Percentiles rank a stretch among this genome's conserved stretches.
These are phyloP conservation scores for Hippocampus barbouri DNA, from an alignment of 2,113 vertebrate genomes.

Conservation along the genomic window DNA sequence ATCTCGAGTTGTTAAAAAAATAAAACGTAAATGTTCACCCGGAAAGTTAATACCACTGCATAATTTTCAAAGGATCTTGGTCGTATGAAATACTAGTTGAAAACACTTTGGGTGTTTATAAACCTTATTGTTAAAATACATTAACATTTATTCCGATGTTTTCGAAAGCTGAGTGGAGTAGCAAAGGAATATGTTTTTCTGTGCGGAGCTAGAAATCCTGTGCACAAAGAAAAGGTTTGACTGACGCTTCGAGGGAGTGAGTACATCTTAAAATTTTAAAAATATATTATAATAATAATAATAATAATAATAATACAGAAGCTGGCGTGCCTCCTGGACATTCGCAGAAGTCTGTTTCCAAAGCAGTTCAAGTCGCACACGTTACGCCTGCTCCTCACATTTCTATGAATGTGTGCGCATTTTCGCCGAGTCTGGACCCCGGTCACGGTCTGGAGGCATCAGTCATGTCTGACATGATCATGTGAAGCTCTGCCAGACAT, in stretches of 20 bases:
- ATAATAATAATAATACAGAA: not conserved
- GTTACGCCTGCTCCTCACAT: constrained; percentile 42
- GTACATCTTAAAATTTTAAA: constrained; percentile 4
- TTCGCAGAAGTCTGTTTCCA: constrained; percentile 40
- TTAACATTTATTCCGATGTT: no score
- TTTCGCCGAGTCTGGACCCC: constrained; percentile 41
- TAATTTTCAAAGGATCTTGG: no score
- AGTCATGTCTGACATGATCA: constrained; percentile 55
- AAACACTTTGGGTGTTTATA: no score
- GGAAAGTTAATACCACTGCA: no score
- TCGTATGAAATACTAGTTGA: no score
- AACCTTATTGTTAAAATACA: no score
- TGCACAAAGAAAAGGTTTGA: not conserved
- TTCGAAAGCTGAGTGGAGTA: no score
- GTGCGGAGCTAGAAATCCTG: not conserved
- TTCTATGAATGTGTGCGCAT: constrained; percentile 59
- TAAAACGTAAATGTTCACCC: no score
- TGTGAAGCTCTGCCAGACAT: constrained; percentile 65
- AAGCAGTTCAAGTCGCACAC: constrained; percentile 46
- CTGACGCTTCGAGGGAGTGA: not conserved
- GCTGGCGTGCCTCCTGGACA: constrained; percentile 29
- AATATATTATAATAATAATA: not conserved
- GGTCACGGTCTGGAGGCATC: constrained; percentile 50
- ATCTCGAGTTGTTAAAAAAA: no score
- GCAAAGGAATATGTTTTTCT: not conserved